Evolutionary conservation across 2,113 vertebrate genomes (phyloP).

Genomic region (Python bivittatus): DNA sequence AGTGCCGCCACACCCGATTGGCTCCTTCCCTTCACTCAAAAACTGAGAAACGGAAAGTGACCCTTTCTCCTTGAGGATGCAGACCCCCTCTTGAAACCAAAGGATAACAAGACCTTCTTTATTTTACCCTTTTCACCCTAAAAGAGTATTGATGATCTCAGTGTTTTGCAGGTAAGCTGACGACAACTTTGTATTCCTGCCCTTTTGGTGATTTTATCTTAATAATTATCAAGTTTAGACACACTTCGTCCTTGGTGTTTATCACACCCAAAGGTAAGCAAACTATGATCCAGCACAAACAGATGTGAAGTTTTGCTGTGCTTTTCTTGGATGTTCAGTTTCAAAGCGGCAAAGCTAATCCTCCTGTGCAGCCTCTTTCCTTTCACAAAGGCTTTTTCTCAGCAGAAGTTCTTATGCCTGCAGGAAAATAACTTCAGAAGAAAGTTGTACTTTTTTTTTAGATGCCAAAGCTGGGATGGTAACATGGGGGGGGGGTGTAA

Average conservation of each 20-base stretch:
- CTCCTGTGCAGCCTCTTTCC: neutral
- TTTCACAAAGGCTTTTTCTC: neutral
- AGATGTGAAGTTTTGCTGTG: neutral
- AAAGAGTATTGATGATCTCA: slow-evolving; percentile 27
- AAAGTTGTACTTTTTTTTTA: neutral
- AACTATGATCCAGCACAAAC: neutral
- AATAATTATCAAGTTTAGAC: neutral
- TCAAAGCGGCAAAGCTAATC: neutral
- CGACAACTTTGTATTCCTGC: neutral
- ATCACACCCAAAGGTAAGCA: neutral
- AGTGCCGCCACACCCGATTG: slow-evolving; percentile 17
- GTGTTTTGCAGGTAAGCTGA: slow-evolving; percentile 53
- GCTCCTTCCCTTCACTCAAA: neutral
- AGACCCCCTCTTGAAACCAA: slow-evolving; percentile 17
- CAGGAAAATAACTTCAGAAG: neutral
- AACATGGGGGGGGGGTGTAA: neutral
- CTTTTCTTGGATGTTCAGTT: neutral
- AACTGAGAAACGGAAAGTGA: neutral
- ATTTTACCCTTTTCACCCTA: neutral
- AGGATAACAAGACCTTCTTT: neutral
- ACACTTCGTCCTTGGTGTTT: neutral
- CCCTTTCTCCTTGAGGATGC: slow-evolving; percentile 31
- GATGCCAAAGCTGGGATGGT: neutral
- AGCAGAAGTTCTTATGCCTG: neutral
- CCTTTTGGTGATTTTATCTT: neutral